Conservation (phyloP, 2,888 invertebrate species). For the Dasysyrphus albostriatus region DNA sequence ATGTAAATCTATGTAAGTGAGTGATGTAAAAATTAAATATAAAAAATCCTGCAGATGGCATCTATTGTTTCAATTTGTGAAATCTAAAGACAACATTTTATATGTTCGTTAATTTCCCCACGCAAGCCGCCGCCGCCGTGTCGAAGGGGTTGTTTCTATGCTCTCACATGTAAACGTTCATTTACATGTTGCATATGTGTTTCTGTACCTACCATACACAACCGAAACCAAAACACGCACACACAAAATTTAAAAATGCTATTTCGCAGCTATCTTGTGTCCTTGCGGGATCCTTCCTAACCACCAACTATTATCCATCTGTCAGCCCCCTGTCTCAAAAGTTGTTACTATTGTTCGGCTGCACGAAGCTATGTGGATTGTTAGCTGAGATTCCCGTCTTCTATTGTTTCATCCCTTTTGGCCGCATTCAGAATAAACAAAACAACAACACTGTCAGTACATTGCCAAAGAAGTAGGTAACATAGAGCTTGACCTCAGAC, state of each 20-base stretch:
- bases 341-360: conserved; percentile 59
- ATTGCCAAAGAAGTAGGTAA: conserved; percentile 36
- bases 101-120: conserved; percentile 29
- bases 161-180: conserved; percentile 4
- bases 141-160: not conserved
- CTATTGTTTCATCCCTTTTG: conserved; percentile 60
- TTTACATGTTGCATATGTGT: conserved; percentile 59
- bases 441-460: conserved; percentile 20
- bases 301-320: conserved; percentile 70
- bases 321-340: conserved; percentile 71
- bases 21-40: not conserved
- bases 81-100: conserved; percentile 52
- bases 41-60: conserved; percentile 55
- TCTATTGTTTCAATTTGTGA: conserved; percentile 68
- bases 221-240: conserved; percentile 16
- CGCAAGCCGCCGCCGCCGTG: not conserved
- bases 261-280: conserved; percentile 64
- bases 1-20: not conserved
- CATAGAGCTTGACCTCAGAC: conserved; percentile 74
- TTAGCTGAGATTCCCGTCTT: conserved; percentile 24
- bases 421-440: conserved; percentile 51
- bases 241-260: conserved; percentile 61
- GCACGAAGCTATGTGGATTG: conserved; percentile 17
- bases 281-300: conserved; percentile 59
- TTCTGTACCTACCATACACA: conserved; percentile 15